These are phyloP conservation scores for Panurus biarmicus DNA, from an alignment of 2,113 vertebrate species.

Conservation along the genomic window DNA sequence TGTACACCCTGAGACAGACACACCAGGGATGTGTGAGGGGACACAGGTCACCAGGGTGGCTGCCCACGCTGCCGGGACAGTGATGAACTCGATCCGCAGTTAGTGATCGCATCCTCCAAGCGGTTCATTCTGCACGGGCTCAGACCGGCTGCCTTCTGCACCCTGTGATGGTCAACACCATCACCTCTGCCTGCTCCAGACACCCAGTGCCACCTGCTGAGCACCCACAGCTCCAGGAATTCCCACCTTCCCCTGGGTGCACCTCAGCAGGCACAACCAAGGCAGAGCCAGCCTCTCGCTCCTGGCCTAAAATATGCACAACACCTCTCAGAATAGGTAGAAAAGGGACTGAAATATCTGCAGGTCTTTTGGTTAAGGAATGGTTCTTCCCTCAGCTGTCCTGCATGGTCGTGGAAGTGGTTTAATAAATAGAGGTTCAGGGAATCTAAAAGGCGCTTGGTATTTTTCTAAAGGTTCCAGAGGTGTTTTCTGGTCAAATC, in stretches of 20 bases:
- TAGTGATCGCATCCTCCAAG: background rate
- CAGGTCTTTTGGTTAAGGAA: background rate
- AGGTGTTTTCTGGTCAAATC: background rate
- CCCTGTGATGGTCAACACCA: too few species aligned
- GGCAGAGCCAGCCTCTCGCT: accelerated
- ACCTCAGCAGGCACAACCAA: background rate
- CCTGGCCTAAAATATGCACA: background rate
- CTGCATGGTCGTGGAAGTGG: background rate
- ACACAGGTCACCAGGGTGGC: background rate
- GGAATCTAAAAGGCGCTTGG: background rate
- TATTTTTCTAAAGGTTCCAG: background rate
- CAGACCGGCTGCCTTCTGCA: background rate
- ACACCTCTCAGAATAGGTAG: background rate
- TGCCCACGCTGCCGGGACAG: slow-evolving; percentile 2
- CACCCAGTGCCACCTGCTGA: slow-evolving; percentile 47
- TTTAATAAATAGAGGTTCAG: background rate
- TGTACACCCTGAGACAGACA: background rate
- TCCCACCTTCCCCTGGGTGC: accelerated
- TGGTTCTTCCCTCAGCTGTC: background rate
- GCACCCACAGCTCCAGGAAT: background rate
- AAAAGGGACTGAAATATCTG: background rate
- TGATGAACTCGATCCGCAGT: slow-evolving; percentile 20
- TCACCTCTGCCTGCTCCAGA: background rate
- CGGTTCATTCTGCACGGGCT: background rate
- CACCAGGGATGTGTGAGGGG: background rate